Conservation (phyloP, 2,113 vertebrate species). For the Struthidea cinerea region DNA sequence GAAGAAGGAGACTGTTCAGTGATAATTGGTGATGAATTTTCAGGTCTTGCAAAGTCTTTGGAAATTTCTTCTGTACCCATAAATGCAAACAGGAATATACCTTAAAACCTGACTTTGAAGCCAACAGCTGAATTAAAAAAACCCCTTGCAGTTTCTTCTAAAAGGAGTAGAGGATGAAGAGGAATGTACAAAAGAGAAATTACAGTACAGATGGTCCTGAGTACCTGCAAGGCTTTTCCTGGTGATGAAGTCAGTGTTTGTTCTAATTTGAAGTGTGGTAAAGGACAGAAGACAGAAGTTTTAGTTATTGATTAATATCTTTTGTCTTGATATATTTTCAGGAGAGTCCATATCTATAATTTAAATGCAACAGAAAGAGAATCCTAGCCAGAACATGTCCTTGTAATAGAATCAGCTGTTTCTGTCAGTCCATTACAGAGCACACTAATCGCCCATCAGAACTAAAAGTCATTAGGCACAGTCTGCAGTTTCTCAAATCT, state of each 20-base stretch:
- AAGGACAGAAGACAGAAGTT: slow-evolving; percentile 1
- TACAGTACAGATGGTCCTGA: neutral
- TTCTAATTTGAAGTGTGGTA: neutral
- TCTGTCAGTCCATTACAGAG: slow-evolving; percentile 53
- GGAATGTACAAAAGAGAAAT: neutral
- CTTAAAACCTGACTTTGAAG: neutral
- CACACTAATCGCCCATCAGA: slow-evolving; percentile 44
- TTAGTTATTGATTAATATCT: neutral
- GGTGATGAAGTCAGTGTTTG: neutral
- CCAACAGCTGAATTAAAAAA: neutral
- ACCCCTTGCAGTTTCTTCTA: neutral
- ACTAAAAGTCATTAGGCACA: slow-evolving; percentile 55
- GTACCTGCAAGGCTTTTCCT: neutral
- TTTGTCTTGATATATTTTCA: slow-evolving; percentile 27
- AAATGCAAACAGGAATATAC: neutral
- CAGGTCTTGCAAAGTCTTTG: neutral
- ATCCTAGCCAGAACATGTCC: slow-evolving; percentile 22
- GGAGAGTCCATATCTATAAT: slow-evolving; percentile 3
- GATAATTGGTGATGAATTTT: neutral
- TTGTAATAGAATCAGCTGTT: slow-evolving; percentile 63
- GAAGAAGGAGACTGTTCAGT: neutral
- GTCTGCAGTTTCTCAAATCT: slow-evolving; percentile 60
- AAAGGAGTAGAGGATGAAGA: neutral
- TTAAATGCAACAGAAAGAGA: slow-evolving; percentile 29
- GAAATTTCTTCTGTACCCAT: neutral